These are phyloP conservation scores for Zoanthus sansibaricus DNA, from an alignment of 92 coral and sea anemone species.

Conservation along the genomic window DNA sequence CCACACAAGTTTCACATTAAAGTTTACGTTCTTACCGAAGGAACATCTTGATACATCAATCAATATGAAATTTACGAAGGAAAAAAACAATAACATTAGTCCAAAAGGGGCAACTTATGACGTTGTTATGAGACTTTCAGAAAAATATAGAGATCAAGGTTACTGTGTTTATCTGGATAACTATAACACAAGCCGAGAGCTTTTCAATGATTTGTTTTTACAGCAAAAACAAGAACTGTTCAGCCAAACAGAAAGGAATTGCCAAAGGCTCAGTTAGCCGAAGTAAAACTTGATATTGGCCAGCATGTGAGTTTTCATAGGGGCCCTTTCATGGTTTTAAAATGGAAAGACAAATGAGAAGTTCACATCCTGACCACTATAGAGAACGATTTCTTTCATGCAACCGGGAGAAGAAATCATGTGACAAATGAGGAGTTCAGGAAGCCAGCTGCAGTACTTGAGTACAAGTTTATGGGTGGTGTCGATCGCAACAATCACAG, in stretches of 20 bases:
- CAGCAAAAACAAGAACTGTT: slow-evolving; percentile 24
- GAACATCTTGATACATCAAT: slow-evolving; percentile 25
- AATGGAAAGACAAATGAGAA: slow-evolving; percentile 66
- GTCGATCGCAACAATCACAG: slow-evolving; percentile 2
- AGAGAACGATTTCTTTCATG: too few relatives aligned
- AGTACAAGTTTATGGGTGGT: slow-evolving; percentile 9
- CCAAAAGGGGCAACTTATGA: too few relatives aligned
- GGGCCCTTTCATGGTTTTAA: slow-evolving; percentile 47
- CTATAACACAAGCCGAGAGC: slow-evolving; percentile 26
- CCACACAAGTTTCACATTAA: slow-evolving; percentile 32
- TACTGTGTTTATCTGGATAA: slow-evolving; percentile 53
- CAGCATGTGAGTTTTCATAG: slow-evolving; percentile 22
- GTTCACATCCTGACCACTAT: slow-evolving; percentile 31
- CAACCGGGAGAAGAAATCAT: too few relatives aligned
- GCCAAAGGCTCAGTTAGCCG: slow-evolving; percentile 33
- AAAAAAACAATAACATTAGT: slow-evolving; percentile 12
- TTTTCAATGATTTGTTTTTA: slow-evolving; percentile 10
- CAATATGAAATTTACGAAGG: slow-evolving; percentile 28
- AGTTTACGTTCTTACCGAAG: slow-evolving; percentile 37
- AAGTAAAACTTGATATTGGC: slow-evolving; percentile 8
- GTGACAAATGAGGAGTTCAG: too few relatives aligned
- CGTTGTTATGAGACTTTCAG: too few relatives aligned
- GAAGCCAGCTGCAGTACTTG: neutral
- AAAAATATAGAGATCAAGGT: neutral
- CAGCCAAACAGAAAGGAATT: slow-evolving; percentile 51